Conservation (phyloP, 37 sponge, comb jelly and placozoan genomes). For the Aplysina aerophoba region DNA sequence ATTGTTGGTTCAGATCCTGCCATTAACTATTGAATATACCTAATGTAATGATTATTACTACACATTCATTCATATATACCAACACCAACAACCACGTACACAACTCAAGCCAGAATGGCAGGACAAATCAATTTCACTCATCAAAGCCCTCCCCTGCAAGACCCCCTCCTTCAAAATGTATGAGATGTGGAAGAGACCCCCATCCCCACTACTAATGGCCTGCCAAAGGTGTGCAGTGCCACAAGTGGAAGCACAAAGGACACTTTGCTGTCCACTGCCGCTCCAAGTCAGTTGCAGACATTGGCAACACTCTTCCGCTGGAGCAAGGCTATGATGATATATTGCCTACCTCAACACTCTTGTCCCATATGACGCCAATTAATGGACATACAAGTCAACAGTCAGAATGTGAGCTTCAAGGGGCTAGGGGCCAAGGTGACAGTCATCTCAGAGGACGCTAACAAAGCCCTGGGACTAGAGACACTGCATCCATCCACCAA, state of each 20-base stretch:
- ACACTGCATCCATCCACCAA: neutral
- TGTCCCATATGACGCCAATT: neutral
- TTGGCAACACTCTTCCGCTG: neutral
- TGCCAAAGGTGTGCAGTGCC: neutral
- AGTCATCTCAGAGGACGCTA: neutral
- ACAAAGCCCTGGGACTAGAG: neutral
- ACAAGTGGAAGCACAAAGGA: too few species aligned
- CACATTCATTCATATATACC: too few species aligned
- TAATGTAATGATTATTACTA: too few species aligned
- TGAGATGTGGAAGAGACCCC: slow-evolving; percentile 5
- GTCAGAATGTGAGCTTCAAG: neutral
- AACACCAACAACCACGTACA: neutral
- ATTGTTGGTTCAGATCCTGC: too few species aligned
- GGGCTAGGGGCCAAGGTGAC: neutral
- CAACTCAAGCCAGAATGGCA: slow-evolving; percentile 1
- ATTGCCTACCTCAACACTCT: slow-evolving; percentile 4
- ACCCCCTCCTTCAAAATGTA: neutral
- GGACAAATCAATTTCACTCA: neutral
- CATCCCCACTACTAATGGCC: neutral
- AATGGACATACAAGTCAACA: slow-evolving; percentile 2
- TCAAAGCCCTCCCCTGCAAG: neutral
- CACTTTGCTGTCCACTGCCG: neutral
- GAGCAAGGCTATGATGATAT: neutral
- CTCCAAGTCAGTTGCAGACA: neutral
- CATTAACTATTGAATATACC: too few species aligned